These are phyloP conservation scores for Druon quercuslanigerum DNA, from an alignment of 1,140 invertebrate species.

Conservation along the genomic window DNA sequence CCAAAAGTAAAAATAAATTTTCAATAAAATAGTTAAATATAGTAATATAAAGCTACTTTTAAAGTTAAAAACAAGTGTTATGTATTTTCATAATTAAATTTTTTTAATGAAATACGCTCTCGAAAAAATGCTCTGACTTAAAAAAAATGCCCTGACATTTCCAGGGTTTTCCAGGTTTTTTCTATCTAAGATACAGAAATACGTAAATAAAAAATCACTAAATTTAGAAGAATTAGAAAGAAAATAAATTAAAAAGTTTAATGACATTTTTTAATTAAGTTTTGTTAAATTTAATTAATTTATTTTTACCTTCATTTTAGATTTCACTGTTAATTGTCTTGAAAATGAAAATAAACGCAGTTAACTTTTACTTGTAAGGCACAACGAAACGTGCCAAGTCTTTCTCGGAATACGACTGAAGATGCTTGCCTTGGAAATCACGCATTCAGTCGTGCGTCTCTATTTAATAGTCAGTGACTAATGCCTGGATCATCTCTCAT, in stretches of 20 bases:
- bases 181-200: not conserved
- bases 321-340: not conserved
- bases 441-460: conserved; percentile 41
- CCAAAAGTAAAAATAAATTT: too few species aligned
- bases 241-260: not conserved
- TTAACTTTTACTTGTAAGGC: conserved; percentile 8
- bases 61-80: too few species aligned
- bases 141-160: too few species aligned
- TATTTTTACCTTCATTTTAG: not conserved
- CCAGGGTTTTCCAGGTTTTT: too few species aligned
- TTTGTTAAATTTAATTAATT: too few species aligned
- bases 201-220: not conserved
- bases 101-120: too few species aligned
- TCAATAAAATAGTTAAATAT: too few species aligned
- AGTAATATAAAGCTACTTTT: too few species aligned
- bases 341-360: not conserved
- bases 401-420: conserved; percentile 15
- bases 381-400: not conserved
- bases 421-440: conserved; percentile 55
- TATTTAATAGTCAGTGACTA: conserved; percentile 55
- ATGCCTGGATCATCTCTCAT: conserved; percentile 58
- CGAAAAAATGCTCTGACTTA: too few species aligned
- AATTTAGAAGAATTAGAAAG: not conserved
- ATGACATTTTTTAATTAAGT: too few species aligned
- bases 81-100: too few species aligned